phyloP scores from a whole-genome alignment of 2,888 invertebrate species.

The Cancer borealis region DNA sequence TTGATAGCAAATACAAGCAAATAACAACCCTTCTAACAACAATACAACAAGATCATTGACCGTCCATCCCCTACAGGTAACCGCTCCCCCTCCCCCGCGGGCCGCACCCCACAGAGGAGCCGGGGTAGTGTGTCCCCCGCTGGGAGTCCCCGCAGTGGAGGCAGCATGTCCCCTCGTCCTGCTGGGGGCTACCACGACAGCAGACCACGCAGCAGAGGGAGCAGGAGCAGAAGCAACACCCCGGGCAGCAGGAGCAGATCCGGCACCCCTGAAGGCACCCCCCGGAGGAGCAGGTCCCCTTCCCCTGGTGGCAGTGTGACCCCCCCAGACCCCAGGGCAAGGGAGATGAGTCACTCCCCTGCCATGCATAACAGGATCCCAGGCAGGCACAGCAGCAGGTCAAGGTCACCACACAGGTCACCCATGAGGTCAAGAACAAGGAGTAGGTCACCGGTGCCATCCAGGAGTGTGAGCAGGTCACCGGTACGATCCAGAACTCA shows the following conservation, averaged over 20 bases:
- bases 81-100: slow-evolving; percentile 47
- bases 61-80: slow-evolving; percentile 67
- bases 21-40: background rate
- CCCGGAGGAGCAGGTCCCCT: slow-evolving; percentile 44
- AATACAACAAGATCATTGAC: background rate
- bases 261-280: slow-evolving; percentile 9
- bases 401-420: slow-evolving; percentile 58
- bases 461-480: slow-evolving; percentile 37
- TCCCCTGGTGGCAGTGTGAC: slow-evolving; percentile 35
- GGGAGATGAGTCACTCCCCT: background rate
- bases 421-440: background rate
- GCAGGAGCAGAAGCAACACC: slow-evolving; percentile 67
- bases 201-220: slow-evolving; percentile 49
- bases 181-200: background rate
- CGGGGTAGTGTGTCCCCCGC: slow-evolving; percentile 60
- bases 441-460: background rate
- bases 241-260: slow-evolving; percentile 29
- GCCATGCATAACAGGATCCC: slow-evolving; percentile 45
- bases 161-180: slow-evolving; percentile 56
- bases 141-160: slow-evolving; percentile 62
- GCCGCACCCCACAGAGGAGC: slow-evolving; percentile 50
- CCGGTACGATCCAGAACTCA: background rate
- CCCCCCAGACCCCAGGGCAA: background rate
- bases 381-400: slow-evolving; percentile 50
- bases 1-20: no score